Conservation (phyloP, 2,797 vertebrate species). For the Lates japonicus region DNA sequence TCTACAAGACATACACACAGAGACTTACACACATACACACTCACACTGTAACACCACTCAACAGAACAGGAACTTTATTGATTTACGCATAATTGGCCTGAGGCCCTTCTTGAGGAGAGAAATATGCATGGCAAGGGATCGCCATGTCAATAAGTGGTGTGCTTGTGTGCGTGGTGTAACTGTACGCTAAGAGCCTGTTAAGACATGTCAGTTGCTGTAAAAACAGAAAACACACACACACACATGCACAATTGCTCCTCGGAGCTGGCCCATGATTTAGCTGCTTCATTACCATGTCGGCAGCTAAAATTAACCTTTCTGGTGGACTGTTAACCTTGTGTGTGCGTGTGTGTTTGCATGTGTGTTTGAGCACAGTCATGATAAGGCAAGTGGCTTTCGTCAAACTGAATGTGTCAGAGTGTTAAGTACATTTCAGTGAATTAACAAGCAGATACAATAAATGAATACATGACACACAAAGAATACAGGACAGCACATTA, state of each 20-base stretch:
- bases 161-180: conserved; percentile 77
- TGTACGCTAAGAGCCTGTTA: conserved; percentile 81
- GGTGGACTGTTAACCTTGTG: conserved; percentile 81
- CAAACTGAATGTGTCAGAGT: conserved; percentile 62
- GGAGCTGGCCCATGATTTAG: conserved; percentile 82
- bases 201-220: conserved; percentile 79
- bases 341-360: conserved; percentile 22
- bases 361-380: conserved; percentile 11
- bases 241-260: conserved; percentile 83
- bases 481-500: conserved; percentile 22
- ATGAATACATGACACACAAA: conserved; percentile 17
- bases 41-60: conserved; percentile 82
- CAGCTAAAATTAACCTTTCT: conserved; percentile 85
- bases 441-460: conserved; percentile 54
- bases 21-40: conserved; percentile 65
- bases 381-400: conserved; percentile 66
- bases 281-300: conserved; percentile 85
- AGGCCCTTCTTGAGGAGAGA: conserved; percentile 91
- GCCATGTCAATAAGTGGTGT: conserved; percentile 81
- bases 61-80: conserved; percentile 95
- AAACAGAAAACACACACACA: conserved; percentile 78
- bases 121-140: conserved; percentile 94
- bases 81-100: conserved; percentile 98
- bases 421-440: conserved; percentile 63
- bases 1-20: conserved; percentile 81